These are phyloP conservation scores for Huso huso DNA, from an alignment of 2,797 vertebrate genomes.

Conservation along the genomic window DNA sequence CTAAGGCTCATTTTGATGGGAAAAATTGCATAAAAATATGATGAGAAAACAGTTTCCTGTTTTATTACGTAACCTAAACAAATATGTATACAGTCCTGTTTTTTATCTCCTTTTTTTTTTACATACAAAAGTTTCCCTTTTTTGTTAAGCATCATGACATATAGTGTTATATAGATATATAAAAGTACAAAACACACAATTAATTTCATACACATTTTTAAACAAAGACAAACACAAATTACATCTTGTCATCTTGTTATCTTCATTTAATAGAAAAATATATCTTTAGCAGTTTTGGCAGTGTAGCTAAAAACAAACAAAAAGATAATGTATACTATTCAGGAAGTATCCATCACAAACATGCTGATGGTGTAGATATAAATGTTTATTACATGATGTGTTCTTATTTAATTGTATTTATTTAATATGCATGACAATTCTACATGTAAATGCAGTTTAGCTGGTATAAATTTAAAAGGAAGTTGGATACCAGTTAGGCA, in stretches of 20 bases:
- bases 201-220: slow-evolving; percentile 35
- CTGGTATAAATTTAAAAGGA: slow-evolving; percentile 39
- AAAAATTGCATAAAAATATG: too few species aligned
- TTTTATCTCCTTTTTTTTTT: slow-evolving; percentile 30
- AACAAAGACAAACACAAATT: slow-evolving; percentile 42
- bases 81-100: too few species aligned
- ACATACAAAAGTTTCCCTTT: not conserved
- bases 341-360: slow-evolving; percentile 53
- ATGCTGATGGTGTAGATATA: slow-evolving; percentile 55
- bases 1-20: too few species aligned
- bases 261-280: slow-evolving; percentile 16
- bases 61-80: too few species aligned
- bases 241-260: slow-evolving; percentile 20
- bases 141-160: slow-evolving; percentile 16
- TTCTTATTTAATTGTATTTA: slow-evolving; percentile 28
- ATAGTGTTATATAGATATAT: slow-evolving; percentile 35
- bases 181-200: slow-evolving; percentile 29
- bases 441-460: slow-evolving; percentile 56
- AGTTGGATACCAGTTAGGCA: not conserved
- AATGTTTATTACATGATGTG: slow-evolving; percentile 55
- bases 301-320: slow-evolving; percentile 34
- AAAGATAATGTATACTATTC: slow-evolving; percentile 42
- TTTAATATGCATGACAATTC: slow-evolving; percentile 35
- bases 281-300: slow-evolving; percentile 25
- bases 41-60: too few species aligned